phyloP scores from a whole-genome alignment of 2,888 invertebrate species.

The Tromatobia lineatoria region DNA sequence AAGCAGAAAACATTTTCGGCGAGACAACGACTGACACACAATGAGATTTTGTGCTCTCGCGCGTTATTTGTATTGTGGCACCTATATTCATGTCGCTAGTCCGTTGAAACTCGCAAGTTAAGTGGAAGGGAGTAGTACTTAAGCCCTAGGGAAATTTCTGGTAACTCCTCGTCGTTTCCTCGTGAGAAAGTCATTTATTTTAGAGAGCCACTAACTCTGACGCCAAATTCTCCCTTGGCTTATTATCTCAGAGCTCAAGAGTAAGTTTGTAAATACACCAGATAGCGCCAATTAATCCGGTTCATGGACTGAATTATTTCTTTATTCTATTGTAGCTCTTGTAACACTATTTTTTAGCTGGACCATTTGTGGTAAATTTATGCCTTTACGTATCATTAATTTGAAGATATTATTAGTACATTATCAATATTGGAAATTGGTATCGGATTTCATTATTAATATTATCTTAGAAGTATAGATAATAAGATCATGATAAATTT shows the following conservation, averaged over 20 bases:
- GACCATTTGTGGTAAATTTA: too few species aligned
- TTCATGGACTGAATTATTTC: background rate
- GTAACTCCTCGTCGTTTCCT: constrained; percentile 8
- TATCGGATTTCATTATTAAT: too few species aligned
- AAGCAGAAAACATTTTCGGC: background rate
- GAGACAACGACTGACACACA: background rate
- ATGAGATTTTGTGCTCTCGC: background rate
- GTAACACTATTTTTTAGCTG: background rate
- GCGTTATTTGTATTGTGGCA: background rate
- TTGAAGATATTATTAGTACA: too few species aligned
- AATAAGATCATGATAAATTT: too few species aligned
- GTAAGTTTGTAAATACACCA: background rate
- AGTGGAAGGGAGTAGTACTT: background rate
- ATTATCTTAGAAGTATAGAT: too few species aligned
- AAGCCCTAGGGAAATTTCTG: constrained; percentile 26
- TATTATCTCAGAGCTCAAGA: background rate
- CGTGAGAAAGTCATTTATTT: constrained; percentile 24
- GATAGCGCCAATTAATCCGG: background rate
- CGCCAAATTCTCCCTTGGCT: background rate
- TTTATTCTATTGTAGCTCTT: background rate
- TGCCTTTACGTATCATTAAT: too few species aligned
- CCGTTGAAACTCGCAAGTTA: background rate
- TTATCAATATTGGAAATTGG: too few species aligned
- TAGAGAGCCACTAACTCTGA: background rate
- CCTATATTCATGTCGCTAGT: background rate